A percentile compares a stretch with the other conserved stretches of the same genome.
Evolutionary conservation across 2,888 invertebrate genomes (phyloP).

Genomic region (Camptogramma bilineatum): DNA sequence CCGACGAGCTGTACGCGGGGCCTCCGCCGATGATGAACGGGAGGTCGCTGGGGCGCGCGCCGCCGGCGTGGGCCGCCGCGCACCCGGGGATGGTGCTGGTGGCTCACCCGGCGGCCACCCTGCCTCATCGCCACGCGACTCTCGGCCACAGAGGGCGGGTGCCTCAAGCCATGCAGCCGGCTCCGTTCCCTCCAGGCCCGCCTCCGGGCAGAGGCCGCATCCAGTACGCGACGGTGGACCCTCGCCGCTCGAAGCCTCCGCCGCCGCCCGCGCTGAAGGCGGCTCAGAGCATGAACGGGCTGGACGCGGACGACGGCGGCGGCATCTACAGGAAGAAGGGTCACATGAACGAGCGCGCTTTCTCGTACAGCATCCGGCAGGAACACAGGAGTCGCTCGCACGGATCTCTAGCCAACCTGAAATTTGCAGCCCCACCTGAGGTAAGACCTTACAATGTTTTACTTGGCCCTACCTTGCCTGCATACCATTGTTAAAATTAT

Average conservation of each 20-base stretch:
- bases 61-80: slow-evolving; percentile 70
- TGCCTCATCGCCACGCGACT: slow-evolving; percentile 79
- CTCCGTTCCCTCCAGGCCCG: slow-evolving; percentile 73
- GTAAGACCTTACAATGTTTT: slow-evolving; percentile 56
- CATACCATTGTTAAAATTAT: slow-evolving; percentile 15
- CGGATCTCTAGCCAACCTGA: slow-evolving; percentile 95
- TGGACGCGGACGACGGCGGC: slow-evolving; percentile 87
- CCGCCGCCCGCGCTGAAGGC: slow-evolving; percentile 87
- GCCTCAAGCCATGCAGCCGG: slow-evolving; percentile 84
- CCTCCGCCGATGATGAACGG: slow-evolving; percentile 78
- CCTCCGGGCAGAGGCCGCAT: slow-evolving; percentile 73
- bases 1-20: slow-evolving; percentile 86
- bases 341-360: slow-evolving; percentile 96
- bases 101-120: slow-evolving; percentile 76
- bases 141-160: slow-evolving; percentile 85
- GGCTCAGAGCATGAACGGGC: slow-evolving; percentile 88
- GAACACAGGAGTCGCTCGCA: slow-evolving; percentile 97
- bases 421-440: slow-evolving; percentile 92
- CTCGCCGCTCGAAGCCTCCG: slow-evolving; percentile 87
- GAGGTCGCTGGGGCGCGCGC: slow-evolving; percentile 75
- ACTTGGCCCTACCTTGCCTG: slow-evolving; percentile 6
- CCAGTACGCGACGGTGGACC: slow-evolving; percentile 87
- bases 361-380: slow-evolving; percentile 96
- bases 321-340: slow-evolving; percentile 96
- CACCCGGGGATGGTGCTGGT: slow-evolving; percentile 80